Conservation (phyloP, 2,888 invertebrate genomes). For the Acleris cristana region DNA sequence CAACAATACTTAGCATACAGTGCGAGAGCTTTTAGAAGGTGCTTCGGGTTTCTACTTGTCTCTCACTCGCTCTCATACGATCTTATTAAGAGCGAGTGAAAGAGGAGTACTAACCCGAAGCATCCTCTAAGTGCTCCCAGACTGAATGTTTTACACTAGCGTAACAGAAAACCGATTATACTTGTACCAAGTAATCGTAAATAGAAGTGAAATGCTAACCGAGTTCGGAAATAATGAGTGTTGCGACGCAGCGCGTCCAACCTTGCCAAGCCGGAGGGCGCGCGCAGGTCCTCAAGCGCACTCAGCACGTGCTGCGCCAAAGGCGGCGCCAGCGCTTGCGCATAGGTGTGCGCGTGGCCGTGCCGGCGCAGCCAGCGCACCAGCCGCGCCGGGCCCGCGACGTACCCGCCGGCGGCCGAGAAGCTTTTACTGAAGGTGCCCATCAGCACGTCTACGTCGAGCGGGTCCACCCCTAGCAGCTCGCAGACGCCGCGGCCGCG, state of each 20-base stretch:
- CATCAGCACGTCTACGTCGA: constrained; percentile 97
- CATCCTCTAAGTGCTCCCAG: no score
- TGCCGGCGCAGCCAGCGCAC: constrained; percentile 89
- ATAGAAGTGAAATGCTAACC: constrained; percentile 42
- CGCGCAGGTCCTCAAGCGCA: constrained; percentile 93
- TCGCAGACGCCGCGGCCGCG: constrained; percentile 95
- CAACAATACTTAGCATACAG: no score
- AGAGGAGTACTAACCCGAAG: no score
- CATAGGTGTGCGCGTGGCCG: constrained; percentile 95
- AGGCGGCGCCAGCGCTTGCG: constrained; percentile 94
- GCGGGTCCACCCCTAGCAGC: constrained; percentile 91
- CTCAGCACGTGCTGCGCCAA: constrained; percentile 95
- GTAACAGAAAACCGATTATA: no score
- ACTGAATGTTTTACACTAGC: no score
- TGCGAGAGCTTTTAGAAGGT: no score
- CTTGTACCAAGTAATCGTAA: no score
- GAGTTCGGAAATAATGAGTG: constrained; percentile 78
- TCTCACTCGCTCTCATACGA: no score
- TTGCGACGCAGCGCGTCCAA: constrained; percentile 90
- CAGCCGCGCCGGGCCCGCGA: constrained; percentile 90
- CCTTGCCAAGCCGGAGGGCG: constrained; percentile 86
- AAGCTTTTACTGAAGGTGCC: constrained; percentile 99
- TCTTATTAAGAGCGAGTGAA: no score
- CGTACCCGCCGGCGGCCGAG: constrained; percentile 98
- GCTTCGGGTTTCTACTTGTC: no score